Base-by-base conservation (phyloP, 2,113 vertebrate genomes). In the Grammomys dolichurus region DNA sequence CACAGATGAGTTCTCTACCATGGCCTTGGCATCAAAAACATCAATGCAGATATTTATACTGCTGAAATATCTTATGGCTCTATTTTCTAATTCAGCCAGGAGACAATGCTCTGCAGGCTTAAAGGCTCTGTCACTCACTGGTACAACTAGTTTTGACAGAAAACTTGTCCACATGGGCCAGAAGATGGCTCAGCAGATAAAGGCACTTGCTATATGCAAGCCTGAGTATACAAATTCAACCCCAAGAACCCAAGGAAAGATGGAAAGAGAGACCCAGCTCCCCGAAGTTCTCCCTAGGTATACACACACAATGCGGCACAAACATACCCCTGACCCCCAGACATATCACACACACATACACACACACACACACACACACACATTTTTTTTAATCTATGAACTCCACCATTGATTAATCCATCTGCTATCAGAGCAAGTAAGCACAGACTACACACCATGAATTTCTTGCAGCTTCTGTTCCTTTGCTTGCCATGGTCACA, bases 41-140 rank as follows among this genome's bases (percentile, higher is more conserved):
- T 85, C n/a, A 51, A 69, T 16, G 28, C 58, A 88, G 80, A 28
- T 1, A 19, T 67, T 81, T 81, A 46, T 1, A 54, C 1, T 2
- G 54, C 51, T 48, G 12, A 81, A 81, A 90, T 26, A 10, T 87
- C 51, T 92, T 81, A 0, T 46, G 33, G 36, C 69, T 65, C 82
- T 63, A 5, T 86, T 93, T 95, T 86, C 75, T 95, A 90, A 82
- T 58, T 92, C 81, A 54, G 3, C 81, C 54, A 92, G 22, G 51
- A 36, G 36, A 93, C 65, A 81, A 54, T 40, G 77, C 17, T 16
- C 28, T 89, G 69, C 72, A 67, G 17, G 76, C 89, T 93, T 48
- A 67, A 93, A 80, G 87, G 7, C 40, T 87, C 77, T 91, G 63
- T 88, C 56, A 31, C 24, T 86, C 11, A 0, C 46, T 72, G 54